A percentile compares a stretch with the other conserved stretches of the same genome.
These are phyloP conservation scores for Hirtodrosophila histrioides DNA, from an alignment of 2,888 invertebrate species.

Conservation along the genomic window DNA sequence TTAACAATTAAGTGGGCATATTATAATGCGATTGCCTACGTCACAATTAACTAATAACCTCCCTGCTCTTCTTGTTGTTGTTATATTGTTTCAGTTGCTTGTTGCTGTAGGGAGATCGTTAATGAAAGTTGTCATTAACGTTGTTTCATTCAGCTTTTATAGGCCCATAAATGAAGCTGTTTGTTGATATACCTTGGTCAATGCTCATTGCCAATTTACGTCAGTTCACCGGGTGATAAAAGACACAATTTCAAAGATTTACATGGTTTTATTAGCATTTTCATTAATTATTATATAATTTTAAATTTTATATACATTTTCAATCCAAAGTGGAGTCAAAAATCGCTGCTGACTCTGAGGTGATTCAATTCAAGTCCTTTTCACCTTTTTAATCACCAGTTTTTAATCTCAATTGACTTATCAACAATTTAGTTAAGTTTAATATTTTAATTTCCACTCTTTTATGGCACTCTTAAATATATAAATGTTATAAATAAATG, in stretches of 20 bases:
- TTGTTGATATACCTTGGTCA: conserved; percentile 28
- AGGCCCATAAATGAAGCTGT: conserved; percentile 29
- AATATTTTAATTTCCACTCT: too few relatives aligned
- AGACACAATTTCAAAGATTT: conserved; percentile 23
- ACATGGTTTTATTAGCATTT: too few relatives aligned
- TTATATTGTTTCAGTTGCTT: conserved; percentile 2
- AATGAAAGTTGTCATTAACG: conserved; percentile 68
- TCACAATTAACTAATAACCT: conserved; percentile 75
- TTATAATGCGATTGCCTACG: conserved; percentile 68
- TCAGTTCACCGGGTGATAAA: conserved; percentile 30
- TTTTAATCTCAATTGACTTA: too few relatives aligned
- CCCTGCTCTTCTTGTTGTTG: conserved; percentile 12
- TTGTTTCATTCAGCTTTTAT: conserved; percentile 48
- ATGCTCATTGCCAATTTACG: conserved; percentile 25
- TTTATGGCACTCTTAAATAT: too few relatives aligned
- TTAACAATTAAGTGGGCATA: conserved; percentile 74
- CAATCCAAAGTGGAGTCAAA: too few relatives aligned
- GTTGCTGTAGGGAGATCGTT: conserved; percentile 42
- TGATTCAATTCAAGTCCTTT: too few relatives aligned
- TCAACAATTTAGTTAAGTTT: too few relatives aligned
- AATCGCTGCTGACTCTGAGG: too few relatives aligned
- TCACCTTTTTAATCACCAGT: too few relatives aligned
- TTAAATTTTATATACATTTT: too few relatives aligned
- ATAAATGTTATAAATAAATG: too few relatives aligned
- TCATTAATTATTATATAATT: too few relatives aligned